A percentile compares a stretch with the other conserved stretches of the same genome.
Evolutionary conservation across 2,888 invertebrate genomes (phyloP).

Genomic region (Agonopterix arenella): DNA sequence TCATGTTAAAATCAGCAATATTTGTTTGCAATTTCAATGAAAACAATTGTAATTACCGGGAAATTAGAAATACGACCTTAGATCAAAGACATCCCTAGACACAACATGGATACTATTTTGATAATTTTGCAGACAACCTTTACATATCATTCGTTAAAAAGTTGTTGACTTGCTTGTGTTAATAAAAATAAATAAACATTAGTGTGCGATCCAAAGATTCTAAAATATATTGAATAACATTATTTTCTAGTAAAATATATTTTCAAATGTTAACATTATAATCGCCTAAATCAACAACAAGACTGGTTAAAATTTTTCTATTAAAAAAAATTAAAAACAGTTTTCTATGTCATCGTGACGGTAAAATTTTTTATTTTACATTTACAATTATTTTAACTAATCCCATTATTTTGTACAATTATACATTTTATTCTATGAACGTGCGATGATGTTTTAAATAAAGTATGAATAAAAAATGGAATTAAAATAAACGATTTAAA

Average conservation of each 20-base stretch:
- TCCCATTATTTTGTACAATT: constrained; percentile 6
- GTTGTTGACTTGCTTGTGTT: too few species aligned
- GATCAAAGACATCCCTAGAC: too few species aligned
- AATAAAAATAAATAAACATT: too few species aligned
- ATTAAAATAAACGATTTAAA: background rate
- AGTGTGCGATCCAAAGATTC: too few species aligned
- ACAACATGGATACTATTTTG: too few species aligned
- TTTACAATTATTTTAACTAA: constrained; percentile 7
- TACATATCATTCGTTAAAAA: too few species aligned
- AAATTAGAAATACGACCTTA: too few species aligned
- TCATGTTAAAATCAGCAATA: too few species aligned
- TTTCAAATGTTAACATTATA: background rate
- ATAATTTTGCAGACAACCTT: too few species aligned
- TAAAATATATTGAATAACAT: background rate
- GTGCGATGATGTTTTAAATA: constrained; percentile 4
- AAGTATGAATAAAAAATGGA: constrained; percentile 1
- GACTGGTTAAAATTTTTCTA: constrained; percentile 7
- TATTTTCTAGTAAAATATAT: background rate
- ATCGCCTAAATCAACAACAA: background rate
- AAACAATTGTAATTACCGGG: too few species aligned
- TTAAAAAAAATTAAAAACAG: constrained; percentile 7
- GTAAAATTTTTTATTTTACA: constrained; percentile 5
- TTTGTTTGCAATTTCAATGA: too few species aligned
- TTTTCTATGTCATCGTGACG: constrained; percentile 6
- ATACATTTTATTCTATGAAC: constrained; percentile 6